phyloP scores from a whole-genome alignment of 64 coral and sea anemone species.

The Astreopora myriophthalma region DNA sequence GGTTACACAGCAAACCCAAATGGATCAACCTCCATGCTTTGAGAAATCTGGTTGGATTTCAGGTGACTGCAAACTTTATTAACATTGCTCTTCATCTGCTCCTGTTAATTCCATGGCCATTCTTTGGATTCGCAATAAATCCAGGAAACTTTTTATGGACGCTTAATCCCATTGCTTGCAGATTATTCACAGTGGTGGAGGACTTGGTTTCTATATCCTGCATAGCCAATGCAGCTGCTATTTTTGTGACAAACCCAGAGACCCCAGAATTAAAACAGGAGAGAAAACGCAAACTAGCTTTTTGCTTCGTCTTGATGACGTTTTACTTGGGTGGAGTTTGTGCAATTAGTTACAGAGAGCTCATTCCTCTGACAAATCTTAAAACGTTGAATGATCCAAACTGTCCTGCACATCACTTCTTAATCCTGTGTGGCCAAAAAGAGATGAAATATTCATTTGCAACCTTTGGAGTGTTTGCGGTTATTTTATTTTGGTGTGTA shows the following conservation, averaged over 20 bases:
- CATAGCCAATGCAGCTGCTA: background rate
- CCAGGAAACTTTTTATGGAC: constrained; percentile 21
- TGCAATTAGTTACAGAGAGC: background rate
- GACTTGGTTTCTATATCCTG: background rate
- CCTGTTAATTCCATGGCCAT: constrained; percentile 4
- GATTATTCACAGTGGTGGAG: background rate
- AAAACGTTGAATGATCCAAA: background rate
- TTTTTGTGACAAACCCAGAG: constrained; percentile 17
- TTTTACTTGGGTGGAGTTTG: background rate
- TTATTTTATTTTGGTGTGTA: background rate
- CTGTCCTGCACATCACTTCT: constrained; percentile 9
- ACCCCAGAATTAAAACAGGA: constrained; percentile 3
- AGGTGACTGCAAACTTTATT: background rate
- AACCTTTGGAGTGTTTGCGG: background rate
- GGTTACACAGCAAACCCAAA: background rate
- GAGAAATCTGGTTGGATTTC: background rate
- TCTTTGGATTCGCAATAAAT: background rate
- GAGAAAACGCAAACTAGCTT: background rate
- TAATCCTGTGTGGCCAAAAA: background rate
- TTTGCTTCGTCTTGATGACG: background rate
- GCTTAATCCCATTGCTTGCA: background rate
- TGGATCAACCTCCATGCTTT: background rate
- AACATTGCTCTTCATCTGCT: background rate
- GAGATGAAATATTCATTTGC: background rate
- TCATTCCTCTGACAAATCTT: background rate